Evolutionary conservation across 2,797 vertebrate species (phyloP).

Genomic region (Huso huso): DNA sequence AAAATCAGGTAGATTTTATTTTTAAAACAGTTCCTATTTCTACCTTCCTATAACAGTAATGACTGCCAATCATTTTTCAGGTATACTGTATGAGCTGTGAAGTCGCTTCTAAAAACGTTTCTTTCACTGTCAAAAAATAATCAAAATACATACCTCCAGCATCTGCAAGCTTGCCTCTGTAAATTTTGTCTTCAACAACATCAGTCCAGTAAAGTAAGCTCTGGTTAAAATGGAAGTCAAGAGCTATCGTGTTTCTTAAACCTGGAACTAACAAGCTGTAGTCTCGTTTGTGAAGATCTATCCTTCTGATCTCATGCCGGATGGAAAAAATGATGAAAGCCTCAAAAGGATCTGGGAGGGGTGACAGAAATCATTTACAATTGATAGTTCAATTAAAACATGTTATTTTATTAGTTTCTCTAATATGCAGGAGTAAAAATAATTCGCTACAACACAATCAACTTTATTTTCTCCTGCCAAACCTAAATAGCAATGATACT

Average conservation of each 20-base stretch:
- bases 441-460: too few relatives aligned
- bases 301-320: constrained; percentile 93
- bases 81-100: too few relatives aligned
- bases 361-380: constrained; percentile 22
- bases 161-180: constrained; percentile 86
- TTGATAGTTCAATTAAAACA: background rate
- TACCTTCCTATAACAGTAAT: too few relatives aligned
- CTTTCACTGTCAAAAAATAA: background rate
- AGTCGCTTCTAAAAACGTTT: too few relatives aligned
- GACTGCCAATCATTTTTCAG: too few relatives aligned
- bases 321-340: constrained; percentile 98
- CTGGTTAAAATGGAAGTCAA: constrained; percentile 94
- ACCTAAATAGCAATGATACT: too few relatives aligned
- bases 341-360: constrained; percentile 85
- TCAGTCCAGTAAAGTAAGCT: constrained; percentile 97
- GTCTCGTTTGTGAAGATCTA: constrained; percentile 95
- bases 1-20: too few relatives aligned
- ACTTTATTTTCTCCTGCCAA: too few relatives aligned
- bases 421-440: too few relatives aligned
- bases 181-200: constrained; percentile 98
- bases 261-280: constrained; percentile 93
- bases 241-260: constrained; percentile 90
- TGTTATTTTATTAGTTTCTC: background rate
- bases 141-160: constrained; percentile 67
- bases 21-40: too few relatives aligned